Base-by-base conservation (phyloP, 2,888 invertebrate species). In the Diaprepes abbreviatus region DNA sequence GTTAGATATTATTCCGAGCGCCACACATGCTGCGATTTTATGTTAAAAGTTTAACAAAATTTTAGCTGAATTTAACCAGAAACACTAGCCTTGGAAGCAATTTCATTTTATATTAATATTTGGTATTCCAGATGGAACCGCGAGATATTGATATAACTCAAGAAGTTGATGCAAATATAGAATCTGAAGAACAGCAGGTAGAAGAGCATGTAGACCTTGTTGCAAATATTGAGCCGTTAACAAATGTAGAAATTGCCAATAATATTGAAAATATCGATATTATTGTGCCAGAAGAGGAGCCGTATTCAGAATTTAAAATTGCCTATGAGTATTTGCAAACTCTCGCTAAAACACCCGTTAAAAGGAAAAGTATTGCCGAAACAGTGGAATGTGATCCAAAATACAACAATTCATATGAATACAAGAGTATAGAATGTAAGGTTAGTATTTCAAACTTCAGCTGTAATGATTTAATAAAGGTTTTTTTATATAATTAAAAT, bases 291-390 rank as follows among this genome's bases (percentile, higher is more conserved):
- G 40, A 40, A 17, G 38, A 28, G 43, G 43, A 58, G n/a, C 43
- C 17, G 31, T 7, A 59, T 33, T 45, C 68, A 50, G 60, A 73
- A 19, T 68, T 79, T 14, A 70, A 75, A 52, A 31, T 66, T 9
- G 77, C 76, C 64, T 80, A 81, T 75, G 73, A 75, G 36, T 76
- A 77, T 62, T 74, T 83, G 31, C 76, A 75, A 71, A 67, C 74
- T 14, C 69, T 83, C 17, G 80, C 79, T 2, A 72, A 74, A 43
- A 73, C 77, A 59, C 81, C 81, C 28, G 74, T 76, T 6, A 74
- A 73, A 63, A 74, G 76, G 59, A 74, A 74, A 60, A 59, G 28
- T 21, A 38, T 71, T 3, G 45, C 58, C 17, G 79, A 80, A 74
- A 60, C 77, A 10, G 66, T 71, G 4, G 17, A 36, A 17, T 78